Evolutionary conservation across 1,140 invertebrate genomes (phyloP).

Genomic region (Oryctes rhinoceros): DNA sequence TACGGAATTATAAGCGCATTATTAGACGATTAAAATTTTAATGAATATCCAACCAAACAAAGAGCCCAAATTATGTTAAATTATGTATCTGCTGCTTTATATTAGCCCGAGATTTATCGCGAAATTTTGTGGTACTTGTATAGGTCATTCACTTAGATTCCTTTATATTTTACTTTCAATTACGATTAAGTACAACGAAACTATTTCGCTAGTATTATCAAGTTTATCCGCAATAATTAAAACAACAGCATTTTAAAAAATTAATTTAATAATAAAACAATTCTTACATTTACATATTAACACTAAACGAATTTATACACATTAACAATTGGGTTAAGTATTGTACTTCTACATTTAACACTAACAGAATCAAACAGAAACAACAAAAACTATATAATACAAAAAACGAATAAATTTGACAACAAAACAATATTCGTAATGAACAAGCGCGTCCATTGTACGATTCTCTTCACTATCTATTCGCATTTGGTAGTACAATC

Average conservation of each 20-base stretch:
- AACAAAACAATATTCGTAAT: constrained; percentile 24
- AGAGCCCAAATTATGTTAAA: no score
- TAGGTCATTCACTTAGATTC: no score
- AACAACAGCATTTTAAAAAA: constrained; percentile 12
- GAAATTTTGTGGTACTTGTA: no score
- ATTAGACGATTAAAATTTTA: no score
- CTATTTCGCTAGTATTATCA: neutral
- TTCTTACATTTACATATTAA: constrained; percentile 25
- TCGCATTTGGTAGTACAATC: neutral
- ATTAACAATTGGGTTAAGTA: neutral
- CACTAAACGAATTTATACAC: constrained; percentile 15
- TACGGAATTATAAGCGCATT: no score
- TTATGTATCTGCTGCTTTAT: no score
- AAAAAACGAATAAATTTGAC: neutral
- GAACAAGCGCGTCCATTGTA: constrained; percentile 12
- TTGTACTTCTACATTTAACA: constrained; percentile 6
- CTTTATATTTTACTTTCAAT: neutral
- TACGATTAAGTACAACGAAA: no score
- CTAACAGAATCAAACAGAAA: constrained; percentile 10
- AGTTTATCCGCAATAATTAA: neutral
- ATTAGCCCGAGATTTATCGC: no score
- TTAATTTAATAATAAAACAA: constrained; percentile 32
- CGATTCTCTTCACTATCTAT: neutral
- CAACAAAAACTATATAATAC: constrained; percentile 14
- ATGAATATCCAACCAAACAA: no score